These are phyloP conservation scores for Poecilia gillii DNA, from an alignment of 2,797 vertebrate species.

Conservation along the genomic window DNA sequence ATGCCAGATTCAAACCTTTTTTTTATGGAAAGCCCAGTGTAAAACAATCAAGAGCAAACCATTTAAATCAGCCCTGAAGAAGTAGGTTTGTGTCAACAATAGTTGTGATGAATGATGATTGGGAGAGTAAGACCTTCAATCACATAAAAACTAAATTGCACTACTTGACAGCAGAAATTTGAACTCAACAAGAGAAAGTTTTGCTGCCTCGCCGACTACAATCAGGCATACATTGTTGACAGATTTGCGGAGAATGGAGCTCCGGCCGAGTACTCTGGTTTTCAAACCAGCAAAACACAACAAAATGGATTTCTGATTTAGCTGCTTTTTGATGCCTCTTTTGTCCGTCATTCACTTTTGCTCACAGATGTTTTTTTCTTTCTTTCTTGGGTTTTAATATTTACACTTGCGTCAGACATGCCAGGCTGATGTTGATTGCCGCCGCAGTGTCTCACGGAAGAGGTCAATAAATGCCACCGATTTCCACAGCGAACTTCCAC, in stretches of 20 bases:
- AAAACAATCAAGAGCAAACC: not conserved
- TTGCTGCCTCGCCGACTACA: conserved; percentile 21
- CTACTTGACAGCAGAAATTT: conserved; percentile 28
- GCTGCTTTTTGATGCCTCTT: conserved; percentile 12
- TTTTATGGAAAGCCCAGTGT: not conserved
- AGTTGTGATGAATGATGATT: conserved; percentile 34
- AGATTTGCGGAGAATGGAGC: not conserved
- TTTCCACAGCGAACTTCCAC: conserved; percentile 31
- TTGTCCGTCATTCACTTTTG: conserved; percentile 15
- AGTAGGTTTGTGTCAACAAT: conserved; percentile 22
- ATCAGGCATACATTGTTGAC: conserved; percentile 22
- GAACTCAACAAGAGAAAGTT: conserved; percentile 29
- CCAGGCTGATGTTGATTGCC: conserved; percentile 22
- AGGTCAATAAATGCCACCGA: conserved; percentile 22
- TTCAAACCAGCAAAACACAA: conserved; percentile 16
- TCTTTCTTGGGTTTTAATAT: conserved; percentile 27
- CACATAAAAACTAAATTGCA: conserved; percentile 25
- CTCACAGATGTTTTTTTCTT: conserved; percentile 23
- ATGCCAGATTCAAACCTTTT: not conserved
- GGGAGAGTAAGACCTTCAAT: conserved; percentile 21
- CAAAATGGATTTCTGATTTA: conserved; percentile 1
- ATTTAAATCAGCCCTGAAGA: conserved; percentile 28
- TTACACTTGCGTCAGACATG: conserved; percentile 22
- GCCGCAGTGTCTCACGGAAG: conserved; percentile 16
- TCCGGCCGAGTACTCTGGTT: not conserved